These are phyloP conservation scores for Phortica okadai DNA, from an alignment of 2,888 invertebrate genomes.

Conservation along the genomic window DNA sequence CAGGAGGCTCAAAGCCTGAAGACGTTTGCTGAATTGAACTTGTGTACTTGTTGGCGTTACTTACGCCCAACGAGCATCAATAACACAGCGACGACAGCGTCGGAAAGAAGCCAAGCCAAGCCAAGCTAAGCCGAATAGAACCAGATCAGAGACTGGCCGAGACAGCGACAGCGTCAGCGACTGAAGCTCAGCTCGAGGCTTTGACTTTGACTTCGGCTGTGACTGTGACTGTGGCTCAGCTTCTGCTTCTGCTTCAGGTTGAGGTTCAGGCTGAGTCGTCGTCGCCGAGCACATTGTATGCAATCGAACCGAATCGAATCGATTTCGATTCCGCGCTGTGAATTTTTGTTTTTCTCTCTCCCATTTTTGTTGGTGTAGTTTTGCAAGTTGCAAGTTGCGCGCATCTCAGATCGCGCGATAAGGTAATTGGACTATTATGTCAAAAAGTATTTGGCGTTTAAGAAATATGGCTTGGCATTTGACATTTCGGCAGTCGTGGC, in stretches of 20 bases:
- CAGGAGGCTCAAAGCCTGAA: neutral
- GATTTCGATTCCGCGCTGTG: constrained; percentile 5
- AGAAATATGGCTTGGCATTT: constrained; percentile 75
- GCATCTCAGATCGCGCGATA: constrained; percentile 74
- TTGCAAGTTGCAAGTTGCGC: constrained; percentile 28
- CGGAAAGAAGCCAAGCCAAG: neutral
- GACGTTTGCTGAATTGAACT: neutral
- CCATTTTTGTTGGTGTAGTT: neutral
- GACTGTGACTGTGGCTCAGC: constrained; percentile 23
- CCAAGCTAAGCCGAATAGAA: neutral
- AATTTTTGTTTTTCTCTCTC: neutral
- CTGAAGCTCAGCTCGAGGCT: neutral
- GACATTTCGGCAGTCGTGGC: constrained; percentile 66
- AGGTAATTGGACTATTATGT: constrained; percentile 76
- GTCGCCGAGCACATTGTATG: constrained; percentile 35
- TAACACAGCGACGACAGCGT: neutral
- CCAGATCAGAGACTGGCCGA: neutral
- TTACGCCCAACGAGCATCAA: constrained; percentile 23
- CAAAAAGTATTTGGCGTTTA: constrained; percentile 75
- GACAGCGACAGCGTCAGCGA: neutral
- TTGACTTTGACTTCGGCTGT: neutral
- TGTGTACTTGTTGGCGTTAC: neutral
- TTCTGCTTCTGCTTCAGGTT: constrained; percentile 40
- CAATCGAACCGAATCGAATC: neutral
- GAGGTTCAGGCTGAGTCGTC: constrained; percentile 44